These are phyloP conservation scores for Diplolepis rosae DNA, from an alignment of 2,888 invertebrate species.

Conservation along the genomic window DNA sequence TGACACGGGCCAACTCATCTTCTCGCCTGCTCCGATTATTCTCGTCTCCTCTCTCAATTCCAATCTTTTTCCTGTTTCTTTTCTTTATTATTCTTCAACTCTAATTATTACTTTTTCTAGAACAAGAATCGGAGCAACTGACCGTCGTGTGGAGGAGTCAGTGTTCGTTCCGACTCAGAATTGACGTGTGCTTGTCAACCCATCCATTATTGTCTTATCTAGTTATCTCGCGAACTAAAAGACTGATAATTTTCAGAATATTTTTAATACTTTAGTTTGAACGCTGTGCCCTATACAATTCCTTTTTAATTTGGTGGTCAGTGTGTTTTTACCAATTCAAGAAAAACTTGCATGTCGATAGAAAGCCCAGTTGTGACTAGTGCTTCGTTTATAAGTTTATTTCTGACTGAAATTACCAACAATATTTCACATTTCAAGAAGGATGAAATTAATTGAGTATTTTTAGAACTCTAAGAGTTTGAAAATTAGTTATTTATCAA, in stretches of 20 bases:
- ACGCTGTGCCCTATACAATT: neutral
- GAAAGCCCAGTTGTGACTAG: neutral
- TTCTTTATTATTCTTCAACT: conserved; percentile 5
- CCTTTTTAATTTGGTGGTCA: neutral
- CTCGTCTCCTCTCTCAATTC: conserved; percentile 14
- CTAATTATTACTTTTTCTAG: conserved; percentile 9
- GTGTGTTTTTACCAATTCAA: neutral
- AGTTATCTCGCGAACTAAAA: neutral
- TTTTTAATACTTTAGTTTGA: neutral
- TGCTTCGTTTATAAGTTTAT: neutral
- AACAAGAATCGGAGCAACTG: neutral
- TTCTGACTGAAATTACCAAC: neutral
- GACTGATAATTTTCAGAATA: neutral
- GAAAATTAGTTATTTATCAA: neutral
- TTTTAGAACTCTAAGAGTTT: neutral
- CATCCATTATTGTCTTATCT: neutral
- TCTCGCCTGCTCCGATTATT: neutral
- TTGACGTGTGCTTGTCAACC: neutral
- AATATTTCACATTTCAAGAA: neutral
- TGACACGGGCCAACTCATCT: neutral
- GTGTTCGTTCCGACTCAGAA: neutral
- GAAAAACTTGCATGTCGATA: neutral
- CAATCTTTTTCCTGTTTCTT: no score
- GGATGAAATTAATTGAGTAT: neutral
- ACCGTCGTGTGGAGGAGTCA: neutral